Conservation (phyloP, 2,888 invertebrate genomes). For the Himalopsyche tibetana region DNA sequence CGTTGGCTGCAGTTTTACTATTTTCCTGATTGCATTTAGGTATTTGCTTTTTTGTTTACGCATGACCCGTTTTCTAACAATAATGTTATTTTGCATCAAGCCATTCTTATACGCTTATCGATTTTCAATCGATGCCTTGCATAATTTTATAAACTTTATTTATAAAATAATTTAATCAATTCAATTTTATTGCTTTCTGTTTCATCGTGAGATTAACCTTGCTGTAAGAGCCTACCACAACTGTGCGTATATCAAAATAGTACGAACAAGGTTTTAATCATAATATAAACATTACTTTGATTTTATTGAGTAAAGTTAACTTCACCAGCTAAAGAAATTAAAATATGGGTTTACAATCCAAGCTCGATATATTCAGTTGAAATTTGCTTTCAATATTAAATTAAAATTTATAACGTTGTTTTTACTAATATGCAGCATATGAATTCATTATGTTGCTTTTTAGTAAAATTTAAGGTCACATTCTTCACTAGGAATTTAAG, state of each 20-base stretch:
- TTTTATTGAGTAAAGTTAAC: too few species aligned
- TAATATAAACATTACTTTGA: not conserved
- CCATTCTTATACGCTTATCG: not conserved
- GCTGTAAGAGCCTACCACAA: not conserved
- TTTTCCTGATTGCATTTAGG: not conserved
- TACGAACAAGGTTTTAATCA: not conserved
- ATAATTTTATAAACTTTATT: not conserved
- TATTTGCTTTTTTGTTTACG: not conserved
- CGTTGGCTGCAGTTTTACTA: not conserved
- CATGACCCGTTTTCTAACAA: not conserved
- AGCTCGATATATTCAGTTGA: too few species aligned
- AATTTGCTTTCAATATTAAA: too few species aligned
- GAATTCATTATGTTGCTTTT: too few species aligned
- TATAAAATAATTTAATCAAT: not conserved
- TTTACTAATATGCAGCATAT: too few species aligned
- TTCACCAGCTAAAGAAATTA: too few species aligned
- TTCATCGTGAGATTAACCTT: slow-evolving; percentile 3
- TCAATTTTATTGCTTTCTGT: not conserved
- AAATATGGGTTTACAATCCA: too few species aligned
- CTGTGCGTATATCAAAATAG: not conserved
- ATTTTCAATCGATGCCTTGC: not conserved
- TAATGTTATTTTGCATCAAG: not conserved
- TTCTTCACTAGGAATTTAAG: too few species aligned
- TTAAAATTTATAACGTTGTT: too few species aligned
- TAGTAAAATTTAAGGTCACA: too few species aligned